Conservation (phyloP, 2,797 vertebrate species). For the Siniperca obscura region DNA sequence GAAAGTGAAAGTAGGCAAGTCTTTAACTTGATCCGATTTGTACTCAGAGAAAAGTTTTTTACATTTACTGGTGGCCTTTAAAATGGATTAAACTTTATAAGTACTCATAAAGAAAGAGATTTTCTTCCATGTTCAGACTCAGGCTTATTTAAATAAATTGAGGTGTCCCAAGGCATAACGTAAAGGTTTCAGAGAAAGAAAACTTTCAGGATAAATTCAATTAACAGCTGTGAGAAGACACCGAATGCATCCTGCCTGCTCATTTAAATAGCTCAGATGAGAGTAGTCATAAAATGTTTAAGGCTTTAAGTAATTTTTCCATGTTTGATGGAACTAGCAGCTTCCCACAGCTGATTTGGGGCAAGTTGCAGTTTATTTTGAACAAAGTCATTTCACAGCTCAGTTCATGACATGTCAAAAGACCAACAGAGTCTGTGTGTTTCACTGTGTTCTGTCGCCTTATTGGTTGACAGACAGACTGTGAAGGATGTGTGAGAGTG, state of each 20-base stretch:
- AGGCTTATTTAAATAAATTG: constrained; percentile 25
- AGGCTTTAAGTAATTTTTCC: background rate
- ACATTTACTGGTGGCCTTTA: constrained; percentile 17
- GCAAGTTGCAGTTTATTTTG: background rate
- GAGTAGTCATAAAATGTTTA: background rate
- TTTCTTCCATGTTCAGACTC: constrained; percentile 7
- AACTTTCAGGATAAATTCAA: constrained; percentile 16
- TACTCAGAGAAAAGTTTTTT: background rate
- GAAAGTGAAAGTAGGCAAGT: constrained; percentile 37
- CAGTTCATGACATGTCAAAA: background rate
- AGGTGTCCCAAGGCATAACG: background rate
- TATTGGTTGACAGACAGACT: constrained; percentile 17
- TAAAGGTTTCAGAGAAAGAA: background rate
- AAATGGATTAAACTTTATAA: constrained; percentile 21
- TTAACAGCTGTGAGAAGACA: constrained; percentile 11
- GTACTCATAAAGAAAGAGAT: background rate
- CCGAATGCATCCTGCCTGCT: background rate
- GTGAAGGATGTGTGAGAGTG: constrained; percentile 29
- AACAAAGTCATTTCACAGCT: constrained; percentile 1
- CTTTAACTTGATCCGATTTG: constrained; percentile 31
- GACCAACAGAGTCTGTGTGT: background rate
- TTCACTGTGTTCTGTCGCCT: constrained; percentile 5
- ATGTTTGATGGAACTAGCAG: background rate
- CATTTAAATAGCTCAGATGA: constrained; percentile 19
- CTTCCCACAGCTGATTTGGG: background rate